Evolutionary conservation across 2,113 vertebrate species (phyloP).

Genomic region (Ancistrus triradiatus): DNA sequence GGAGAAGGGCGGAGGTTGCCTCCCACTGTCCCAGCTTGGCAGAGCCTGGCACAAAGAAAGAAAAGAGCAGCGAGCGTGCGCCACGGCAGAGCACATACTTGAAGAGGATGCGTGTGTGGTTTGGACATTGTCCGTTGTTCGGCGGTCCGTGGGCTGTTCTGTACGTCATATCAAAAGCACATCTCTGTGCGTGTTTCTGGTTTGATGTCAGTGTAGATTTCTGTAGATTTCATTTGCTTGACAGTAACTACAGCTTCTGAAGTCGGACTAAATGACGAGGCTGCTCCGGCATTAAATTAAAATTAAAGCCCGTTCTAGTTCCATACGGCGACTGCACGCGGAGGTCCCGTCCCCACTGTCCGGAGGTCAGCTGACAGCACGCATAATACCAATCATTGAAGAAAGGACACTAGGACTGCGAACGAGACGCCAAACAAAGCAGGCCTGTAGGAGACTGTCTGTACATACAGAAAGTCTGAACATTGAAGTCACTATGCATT

Average conservation of each 20-base stretch:
- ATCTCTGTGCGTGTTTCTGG: background rate
- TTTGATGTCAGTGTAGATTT: too few relatives aligned
- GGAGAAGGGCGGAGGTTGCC: constrained; percentile 19
- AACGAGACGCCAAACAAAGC: constrained; percentile 36
- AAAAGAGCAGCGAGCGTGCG: constrained; percentile 28
- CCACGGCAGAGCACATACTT: constrained; percentile 31
- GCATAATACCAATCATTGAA: constrained; percentile 47
- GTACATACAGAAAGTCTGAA: constrained; percentile 39
- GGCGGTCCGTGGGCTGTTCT: constrained; percentile 22
- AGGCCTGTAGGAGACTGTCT: constrained; percentile 32
- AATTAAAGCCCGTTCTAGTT: background rate
- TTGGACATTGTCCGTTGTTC: constrained; percentile 46
- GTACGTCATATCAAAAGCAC: constrained; percentile 37
- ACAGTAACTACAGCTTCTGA: too few relatives aligned
- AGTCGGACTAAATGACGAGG: too few relatives aligned
- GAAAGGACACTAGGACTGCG: constrained; percentile 33
- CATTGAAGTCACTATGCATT: constrained; percentile 44
- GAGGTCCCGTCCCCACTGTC: constrained; percentile 14
- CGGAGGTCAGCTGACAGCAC: constrained; percentile 33
- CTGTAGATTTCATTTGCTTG: too few relatives aligned
- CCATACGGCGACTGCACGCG: background rate
- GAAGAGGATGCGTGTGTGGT: constrained; percentile 45
- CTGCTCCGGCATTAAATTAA: too few relatives aligned
- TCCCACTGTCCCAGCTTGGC: constrained; percentile 56
- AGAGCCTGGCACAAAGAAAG: constrained; percentile 60